Base-by-base conservation (phyloP, 2,797 vertebrate genomes). In the Phalloptychus januarius region DNA sequence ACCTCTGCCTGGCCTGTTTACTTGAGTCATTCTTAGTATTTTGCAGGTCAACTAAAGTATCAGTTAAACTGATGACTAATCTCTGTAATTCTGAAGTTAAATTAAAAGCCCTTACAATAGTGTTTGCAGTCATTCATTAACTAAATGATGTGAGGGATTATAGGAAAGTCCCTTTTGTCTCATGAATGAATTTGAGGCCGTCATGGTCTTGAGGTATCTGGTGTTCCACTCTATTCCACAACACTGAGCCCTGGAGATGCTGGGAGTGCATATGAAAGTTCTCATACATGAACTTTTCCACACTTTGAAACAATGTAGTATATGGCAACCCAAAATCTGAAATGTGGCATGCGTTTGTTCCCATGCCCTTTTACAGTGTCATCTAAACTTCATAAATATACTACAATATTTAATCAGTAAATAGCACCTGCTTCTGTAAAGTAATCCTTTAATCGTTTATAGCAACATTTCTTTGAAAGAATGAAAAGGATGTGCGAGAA, bases 61-160 rank as follows among this genome's bases (percentile, higher is more conserved):
- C n/a, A 54, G 11, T 31, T 25, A 65, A 63, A 28, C 13, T 23
- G 52, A 72, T 78, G 44, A 40, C 28, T 69, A 40, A 50, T 42
- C 52, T 42, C 31, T 7, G 23, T 16, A 13, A 74, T 67, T 23
- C 42, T 38, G 56, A 56, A 77, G 48, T 71, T 23, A 56, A 25
- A 76, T 70, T 20, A 33, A 23, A 42, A 77, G 20, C 36, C 25
- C 12, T 42, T 25, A 65, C 44, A 71, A 31, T 20, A 28, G n/a
- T 31, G 54, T 72, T 72, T 50, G 31, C 45, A 52, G 71, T 18
- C 54, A 73, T 73, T 65, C 45, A 38, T 78, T 73, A 20, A 33
- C 36, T 18, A 44, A 44, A 42, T 5, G 20, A 36, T 42, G 23
- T 61, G 56, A 61, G 56, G 28, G 75, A 44, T n/a, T 40, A 42